These are phyloP conservation scores for Baronia brevicornis DNA, from an alignment of 2,888 invertebrate species.

Conservation along the genomic window DNA sequence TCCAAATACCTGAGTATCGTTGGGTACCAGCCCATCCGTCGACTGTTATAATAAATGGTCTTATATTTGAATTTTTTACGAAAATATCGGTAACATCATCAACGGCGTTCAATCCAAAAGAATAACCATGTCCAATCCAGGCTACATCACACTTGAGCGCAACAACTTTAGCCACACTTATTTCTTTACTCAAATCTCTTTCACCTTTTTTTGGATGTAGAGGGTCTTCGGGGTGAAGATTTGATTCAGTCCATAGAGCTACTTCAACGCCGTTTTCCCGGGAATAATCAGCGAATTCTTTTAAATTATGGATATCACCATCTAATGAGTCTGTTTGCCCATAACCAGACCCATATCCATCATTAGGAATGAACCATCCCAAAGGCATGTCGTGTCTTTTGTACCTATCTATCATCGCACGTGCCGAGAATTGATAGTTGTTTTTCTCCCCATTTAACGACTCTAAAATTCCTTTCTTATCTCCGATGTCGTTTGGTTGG, in stretches of 20 bases:
- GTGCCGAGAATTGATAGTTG: slow-evolving; percentile 65
- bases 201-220: slow-evolving; percentile 59
- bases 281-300: slow-evolving; percentile 48
- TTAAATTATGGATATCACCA: slow-evolving; percentile 58
- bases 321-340: slow-evolving; percentile 58
- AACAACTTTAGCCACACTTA: slow-evolving; percentile 45
- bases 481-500: slow-evolving; percentile 45
- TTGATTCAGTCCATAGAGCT: slow-evolving; percentile 62
- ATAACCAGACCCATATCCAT: slow-evolving; percentile 64
- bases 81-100: slow-evolving; percentile 52
- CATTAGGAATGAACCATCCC: slow-evolving; percentile 66
- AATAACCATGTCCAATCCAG: slow-evolving; percentile 63
- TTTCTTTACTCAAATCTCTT: slow-evolving; percentile 56
- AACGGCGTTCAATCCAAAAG: slow-evolving; percentile 55
- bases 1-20: slow-evolving; percentile 60
- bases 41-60: slow-evolving; percentile 59
- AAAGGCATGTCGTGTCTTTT: slow-evolving; percentile 54
- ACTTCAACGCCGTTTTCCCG: slow-evolving; percentile 51
- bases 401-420: slow-evolving; percentile 65
- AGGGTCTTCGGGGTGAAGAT: slow-evolving; percentile 52
- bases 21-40: slow-evolving; percentile 69
- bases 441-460: slow-evolving; percentile 62
- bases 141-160: slow-evolving; percentile 67
- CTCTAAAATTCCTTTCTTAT: slow-evolving; percentile 51
- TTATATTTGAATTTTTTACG: slow-evolving; percentile 29